Evolutionary conservation across 2,888 invertebrate genomes (phyloP), one percentile per base, ranked within the genome.

Genomic region (Hydroisotoma schaefferi): DNA sequence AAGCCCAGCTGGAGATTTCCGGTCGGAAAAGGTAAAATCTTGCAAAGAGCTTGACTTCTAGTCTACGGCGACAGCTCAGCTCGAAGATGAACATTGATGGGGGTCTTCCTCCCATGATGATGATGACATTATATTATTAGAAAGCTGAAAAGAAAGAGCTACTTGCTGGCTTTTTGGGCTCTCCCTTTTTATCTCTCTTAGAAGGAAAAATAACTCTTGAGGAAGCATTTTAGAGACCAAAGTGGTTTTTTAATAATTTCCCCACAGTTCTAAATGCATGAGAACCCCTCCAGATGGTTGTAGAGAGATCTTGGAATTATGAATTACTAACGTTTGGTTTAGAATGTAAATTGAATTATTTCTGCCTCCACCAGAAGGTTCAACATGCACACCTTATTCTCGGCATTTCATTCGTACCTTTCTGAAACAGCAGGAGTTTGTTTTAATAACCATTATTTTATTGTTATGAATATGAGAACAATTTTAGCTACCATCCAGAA

Each of bases 291-390:
- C 56, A 56, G 56, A 47, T 56, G 56, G 18, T 56, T 23, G 38
- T n/a, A n/a, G 18, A 29, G 47, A 56, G 48, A 56, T 48, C 48
- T 46, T 25, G 48, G 55, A 56, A 48, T 56, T 46, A 56, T 56
- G 56, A 56, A 56, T 56, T 56, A 56, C 56, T 56, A 56, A 56
- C 48, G 48, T 48, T 56, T 48, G 55, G 48, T 26, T 56, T 48
- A 48, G 48, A 48, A 46, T 48, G 37, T 33, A 56, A 48, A 56
- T 56, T 29, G 48, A 56, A 56, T 56, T 48, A 56, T n/a, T n/a
- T 43, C 43, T 22, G 6, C 43, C 8, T 12, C 12, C 33, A 33
- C 33, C 33, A 8, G n/a, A n/a, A n/a, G n/a, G n/a, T n/a, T n/a
- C n/a, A n/a, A n/a, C n/a, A n/a, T n/a, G n/a, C n/a, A n/a, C n/a